phyloP scores from a whole-genome alignment of 1,140 invertebrate species.

The Microplitis demolitor region DNA sequence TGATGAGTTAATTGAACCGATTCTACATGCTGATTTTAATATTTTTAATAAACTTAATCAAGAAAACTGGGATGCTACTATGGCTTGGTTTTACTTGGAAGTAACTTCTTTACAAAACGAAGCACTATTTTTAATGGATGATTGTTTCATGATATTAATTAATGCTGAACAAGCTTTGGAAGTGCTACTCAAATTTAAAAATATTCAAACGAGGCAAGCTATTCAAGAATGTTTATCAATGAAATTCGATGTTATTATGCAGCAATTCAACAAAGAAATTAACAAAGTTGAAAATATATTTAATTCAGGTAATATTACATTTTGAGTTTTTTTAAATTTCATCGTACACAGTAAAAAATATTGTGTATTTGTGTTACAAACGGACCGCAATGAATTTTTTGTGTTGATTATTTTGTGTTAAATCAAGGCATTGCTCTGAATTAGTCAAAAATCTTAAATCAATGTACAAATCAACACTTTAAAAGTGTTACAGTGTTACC shows the following conservation, averaged over 20 bases:
- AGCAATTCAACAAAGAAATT: constrained; percentile 84
- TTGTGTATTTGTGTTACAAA: too few relatives aligned
- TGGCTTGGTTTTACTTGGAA: constrained; percentile 76
- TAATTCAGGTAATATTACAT: constrained; percentile 58
- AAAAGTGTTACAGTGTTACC: too few relatives aligned
- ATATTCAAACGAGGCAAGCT: constrained; percentile 74
- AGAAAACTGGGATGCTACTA: constrained; percentile 82
- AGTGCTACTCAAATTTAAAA: constrained; percentile 79
- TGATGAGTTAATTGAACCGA: constrained; percentile 72
- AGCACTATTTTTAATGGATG: constrained; percentile 82
- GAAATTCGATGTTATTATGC: constrained; percentile 85
- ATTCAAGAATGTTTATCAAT: constrained; percentile 75
- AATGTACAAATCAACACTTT: too few relatives aligned
- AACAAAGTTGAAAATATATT: constrained; percentile 70
- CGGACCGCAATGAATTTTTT: too few relatives aligned
- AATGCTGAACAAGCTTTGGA: constrained; percentile 80
- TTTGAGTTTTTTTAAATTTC: too few relatives aligned
- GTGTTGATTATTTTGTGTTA: too few relatives aligned
- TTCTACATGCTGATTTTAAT: constrained; percentile 79
- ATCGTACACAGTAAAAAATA: too few relatives aligned
- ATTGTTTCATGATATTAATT: constrained; percentile 74
- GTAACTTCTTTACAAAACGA: constrained; percentile 78
- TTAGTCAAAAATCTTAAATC: too few relatives aligned
- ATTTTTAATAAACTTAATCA: constrained; percentile 76
- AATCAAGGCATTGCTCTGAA: too few relatives aligned